Base-by-base conservation (phyloP, 2,888 invertebrate genomes). In the Ectemnius continuus region DNA sequence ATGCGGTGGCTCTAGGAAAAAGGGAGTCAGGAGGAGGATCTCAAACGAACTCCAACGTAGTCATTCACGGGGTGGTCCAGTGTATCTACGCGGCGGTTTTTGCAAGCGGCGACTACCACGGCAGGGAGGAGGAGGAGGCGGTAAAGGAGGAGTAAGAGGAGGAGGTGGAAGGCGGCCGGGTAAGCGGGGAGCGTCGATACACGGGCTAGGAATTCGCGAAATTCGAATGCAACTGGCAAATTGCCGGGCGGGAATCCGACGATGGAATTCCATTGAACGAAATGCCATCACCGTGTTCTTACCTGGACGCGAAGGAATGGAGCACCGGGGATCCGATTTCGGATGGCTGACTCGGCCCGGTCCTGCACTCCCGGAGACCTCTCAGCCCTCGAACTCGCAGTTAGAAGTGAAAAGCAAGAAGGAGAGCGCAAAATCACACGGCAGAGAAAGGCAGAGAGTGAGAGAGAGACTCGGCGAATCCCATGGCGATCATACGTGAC, bases 171-270 rank as follows among this genome's bases (percentile, higher is more conserved):
- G 23, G 23, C 23, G 8, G 52, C 52, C 14, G n/a, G 5, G 5
- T 3, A 0, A 52, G n/a, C 52, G 16, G n/a, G 52, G 16, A 14
- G 16, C n/a, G 52, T 16, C 78, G 78, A 86, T 86, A 87, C 87
- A 86, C 80, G 80, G 85, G 84, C 87, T 88, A 88, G 88, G 86
- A 89, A 89, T 88, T 88, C 86, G 80, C 84, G 84, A 88, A 88
- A 88, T 86, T 81, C 86, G 85, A 87, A 86, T 80, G 86, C 88
- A 87, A 88, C 87, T 87, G 87, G 88, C 88, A 88, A 89, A 89
- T 88, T 88, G 87, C 86, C 77, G 85, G 79, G 76, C 80, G 84
- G 81, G 88, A 87, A 89, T 88, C 79, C 84, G 76, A 75, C 84
- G 81, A 72, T 80, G 88, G 87, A 88, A 89, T 89, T 87, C 85